Evolutionary conservation across 2,888 invertebrate genomes (phyloP), one percentile per base, ranked within the genome.

Genomic region (Hypena proboscidalis): DNA sequence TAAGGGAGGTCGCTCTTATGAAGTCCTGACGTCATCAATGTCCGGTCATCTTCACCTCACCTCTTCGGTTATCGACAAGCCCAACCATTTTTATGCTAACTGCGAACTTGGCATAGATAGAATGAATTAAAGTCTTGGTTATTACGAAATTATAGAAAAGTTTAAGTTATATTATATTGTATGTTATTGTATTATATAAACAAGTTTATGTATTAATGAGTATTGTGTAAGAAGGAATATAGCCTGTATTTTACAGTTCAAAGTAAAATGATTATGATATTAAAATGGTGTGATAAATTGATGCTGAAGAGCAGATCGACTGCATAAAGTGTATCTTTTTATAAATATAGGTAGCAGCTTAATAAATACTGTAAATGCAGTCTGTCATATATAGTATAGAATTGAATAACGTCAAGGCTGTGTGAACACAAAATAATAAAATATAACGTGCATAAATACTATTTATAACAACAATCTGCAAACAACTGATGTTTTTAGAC

Each of bases 341-440:
- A n/a, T n/a, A n/a, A n/a, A n/a, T n/a, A n/a, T n/a, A n/a, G n/a
- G n/a, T n/a, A n/a, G n/a, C n/a, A n/a, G n/a, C n/a, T 10, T n/a
- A 4, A 7, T 5, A 9, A 15, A 10, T n/a, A n/a, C n/a, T n/a
- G n/a, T n/a, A 32, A 17, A 54, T 32, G 8, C 4, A 37, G 27
- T 21, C 22, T 43, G 21, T 37, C 1, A 8, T 60, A 34, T 11
- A 29, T 39, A 40, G 1, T 36, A 29, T 30, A 43, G 29, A 42
- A 29, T 22, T 19, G 34, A 58, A 21, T 36, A 23, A 38, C 29
- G 37, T 25, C 36, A 50, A 44, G 58, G 62, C 62, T 60, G 62
- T 60, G 62, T 50, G 50, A 49, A 35, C 27, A 32, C 30, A 44
- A 47, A 44, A 39, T 26, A n/a, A 10, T 31, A 9, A 8, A 10